Conservation (phyloP, 2,113 vertebrate genomes). For the Chlamydotis undulata region DNA sequence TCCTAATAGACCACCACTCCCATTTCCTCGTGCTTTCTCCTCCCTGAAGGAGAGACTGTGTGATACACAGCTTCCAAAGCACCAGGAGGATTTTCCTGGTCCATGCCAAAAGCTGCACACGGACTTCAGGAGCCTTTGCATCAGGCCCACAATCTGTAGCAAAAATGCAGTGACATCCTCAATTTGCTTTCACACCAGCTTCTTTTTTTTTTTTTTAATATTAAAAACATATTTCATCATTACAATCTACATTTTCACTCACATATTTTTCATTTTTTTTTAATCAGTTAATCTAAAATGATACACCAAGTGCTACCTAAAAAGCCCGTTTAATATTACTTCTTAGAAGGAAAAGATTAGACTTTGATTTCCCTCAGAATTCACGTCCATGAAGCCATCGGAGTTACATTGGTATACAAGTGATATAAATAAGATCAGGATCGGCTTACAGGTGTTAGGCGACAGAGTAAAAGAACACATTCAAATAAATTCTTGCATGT, state of each 20-base stretch:
- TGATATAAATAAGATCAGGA: not conserved
- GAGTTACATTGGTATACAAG: not conserved
- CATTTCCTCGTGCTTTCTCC: not conserved
- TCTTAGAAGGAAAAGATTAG: conserved; percentile 1
- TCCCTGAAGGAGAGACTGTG: not conserved
- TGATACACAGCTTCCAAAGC: not conserved
- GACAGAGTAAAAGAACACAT: not conserved
- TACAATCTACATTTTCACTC: not conserved
- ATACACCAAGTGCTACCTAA: conserved; percentile 56
- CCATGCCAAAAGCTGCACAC: not conserved
- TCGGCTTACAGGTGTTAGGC: conserved; percentile 16
- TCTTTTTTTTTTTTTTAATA: not conserved
- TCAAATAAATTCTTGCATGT: not conserved
- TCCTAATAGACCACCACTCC: not conserved
- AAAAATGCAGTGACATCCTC: not conserved
- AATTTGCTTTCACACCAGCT: not conserved
- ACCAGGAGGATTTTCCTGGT: not conserved
- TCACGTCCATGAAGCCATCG: not conserved
- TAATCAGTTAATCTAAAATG: conserved; percentile 56
- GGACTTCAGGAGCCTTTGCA: not conserved
- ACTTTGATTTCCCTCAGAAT: not conserved
- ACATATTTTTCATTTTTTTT: conserved; percentile 50
- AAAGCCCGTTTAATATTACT: conserved; percentile 40
- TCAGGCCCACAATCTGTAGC: not conserved
- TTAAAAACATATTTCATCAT: conserved; percentile 24